Evolutionary conservation across 2,113 vertebrate genomes (phyloP).

Genomic region (Mohoua ochrocephala): DNA sequence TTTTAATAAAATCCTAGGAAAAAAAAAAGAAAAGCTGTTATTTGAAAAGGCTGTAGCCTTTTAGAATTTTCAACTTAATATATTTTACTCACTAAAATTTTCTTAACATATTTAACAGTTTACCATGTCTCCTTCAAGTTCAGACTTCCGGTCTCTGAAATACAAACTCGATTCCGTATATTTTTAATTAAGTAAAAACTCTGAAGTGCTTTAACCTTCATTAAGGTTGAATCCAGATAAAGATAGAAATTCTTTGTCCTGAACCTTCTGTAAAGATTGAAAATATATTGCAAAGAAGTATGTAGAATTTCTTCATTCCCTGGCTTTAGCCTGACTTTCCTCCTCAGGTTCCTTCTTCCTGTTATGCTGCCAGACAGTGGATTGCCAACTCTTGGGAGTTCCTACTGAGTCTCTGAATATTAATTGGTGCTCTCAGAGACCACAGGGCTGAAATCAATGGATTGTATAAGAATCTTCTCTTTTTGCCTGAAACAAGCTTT

Average conservation of each 20-base stretch:
- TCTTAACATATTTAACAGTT: not conserved
- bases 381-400: not conserved
- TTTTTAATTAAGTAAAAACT: not conserved
- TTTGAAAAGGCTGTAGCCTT: not conserved
- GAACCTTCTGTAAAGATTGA: not conserved
- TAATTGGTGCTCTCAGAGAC: not conserved
- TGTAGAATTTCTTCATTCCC: not conserved
- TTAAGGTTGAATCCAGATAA: not conserved
- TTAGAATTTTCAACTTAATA: not conserved
- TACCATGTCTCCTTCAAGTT: not conserved
- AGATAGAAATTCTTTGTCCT: not conserved
- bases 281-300: not conserved
- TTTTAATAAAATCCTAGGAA: not conserved
- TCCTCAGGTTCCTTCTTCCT: not conserved
- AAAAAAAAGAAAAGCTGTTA: not conserved
- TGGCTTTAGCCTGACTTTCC: not conserved
- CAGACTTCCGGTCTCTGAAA: not conserved
- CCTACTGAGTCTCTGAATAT: not conserved
- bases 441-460: not conserved
- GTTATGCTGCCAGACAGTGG: not conserved
- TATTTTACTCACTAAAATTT: not conserved
- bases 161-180: not conserved
- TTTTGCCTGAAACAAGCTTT: not conserved
- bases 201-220: not conserved
- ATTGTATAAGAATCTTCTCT: not conserved